Base-by-base conservation (phyloP, 2,888 invertebrate species). In the Noctua pronuba region DNA sequence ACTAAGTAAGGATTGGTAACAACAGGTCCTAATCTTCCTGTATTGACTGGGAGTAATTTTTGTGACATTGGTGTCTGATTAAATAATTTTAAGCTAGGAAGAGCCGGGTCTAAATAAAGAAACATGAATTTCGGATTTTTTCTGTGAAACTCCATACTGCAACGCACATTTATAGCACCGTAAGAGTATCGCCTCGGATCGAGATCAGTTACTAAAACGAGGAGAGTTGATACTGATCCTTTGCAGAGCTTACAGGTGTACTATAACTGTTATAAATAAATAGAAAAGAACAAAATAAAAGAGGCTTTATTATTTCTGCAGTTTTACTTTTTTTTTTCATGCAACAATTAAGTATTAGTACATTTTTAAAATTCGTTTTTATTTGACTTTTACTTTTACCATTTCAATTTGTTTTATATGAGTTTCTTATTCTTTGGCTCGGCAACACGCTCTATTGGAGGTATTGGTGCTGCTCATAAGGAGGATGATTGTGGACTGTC, bases 401-500 rank as follows among this genome's bases (percentile, higher is more conserved):
- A 44, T 44, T 3, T 44, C 16, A 49, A 49, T 49, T 49, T 49
- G 7, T 49, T 4, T 44, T 2, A 13, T 21, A 49, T 24, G 7
- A 49, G 21, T 21, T 52, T 52, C 24, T 52, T 52, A 52, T 24
- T 24, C 24, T 8, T 24, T 24, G 52, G 18, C 16, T 49, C 49
- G 49, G 10, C 10, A 24, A 10, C 7, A 60, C 31, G 21, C 21
- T 60, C 21, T 60, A 31, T 60, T 31, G 21, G 21, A 35, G 35
- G 10, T 35, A 21, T 69, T 72, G 46, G 72, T 46, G 31, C 7
- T 67, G 46, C 10, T 24, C 16, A 13, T 49, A 16, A 21, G 86
- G 79, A 0, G 13, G 18, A 74, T 86, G 86, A 35, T 73, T 77
- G 60, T 86, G 86, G 1, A 66, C 10, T 44, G 72, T n/a, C 24